Evolutionary conservation across 1,140 invertebrate species (phyloP).

Genomic region (Scaptomyza graminum): DNA sequence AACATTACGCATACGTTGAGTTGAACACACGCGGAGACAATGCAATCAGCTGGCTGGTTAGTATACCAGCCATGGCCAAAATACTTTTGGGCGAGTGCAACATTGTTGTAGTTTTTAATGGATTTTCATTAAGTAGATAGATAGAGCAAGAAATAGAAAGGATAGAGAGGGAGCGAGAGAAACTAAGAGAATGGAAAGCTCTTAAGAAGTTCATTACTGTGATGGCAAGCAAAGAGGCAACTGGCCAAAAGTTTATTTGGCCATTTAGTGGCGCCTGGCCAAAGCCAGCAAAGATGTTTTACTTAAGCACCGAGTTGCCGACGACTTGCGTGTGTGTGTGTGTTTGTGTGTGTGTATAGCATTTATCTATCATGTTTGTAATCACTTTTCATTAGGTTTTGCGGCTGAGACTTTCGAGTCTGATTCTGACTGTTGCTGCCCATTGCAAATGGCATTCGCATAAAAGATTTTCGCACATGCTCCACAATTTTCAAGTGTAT

Average conservation of each 20-base stretch:
- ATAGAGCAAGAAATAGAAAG: background rate
- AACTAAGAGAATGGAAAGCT: slow-evolving; percentile 66
- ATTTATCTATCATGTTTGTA: slow-evolving; percentile 82
- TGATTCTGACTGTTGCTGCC: slow-evolving; percentile 54
- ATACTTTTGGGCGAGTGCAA: slow-evolving; percentile 28
- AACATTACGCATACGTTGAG: slow-evolving; percentile 75
- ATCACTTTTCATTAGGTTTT: slow-evolving; percentile 82
- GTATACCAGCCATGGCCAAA: background rate
- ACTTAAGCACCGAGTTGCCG: slow-evolving; percentile 55
- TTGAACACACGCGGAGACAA: slow-evolving; percentile 52
- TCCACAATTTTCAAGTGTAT: slow-evolving; percentile 77
- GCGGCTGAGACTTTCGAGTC: slow-evolving; percentile 40
- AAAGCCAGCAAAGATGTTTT: slow-evolving; percentile 72
- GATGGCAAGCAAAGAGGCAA: slow-evolving; percentile 59
- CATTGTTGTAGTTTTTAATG: slow-evolving; percentile 80
- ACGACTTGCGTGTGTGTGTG: slow-evolving; percentile 6
- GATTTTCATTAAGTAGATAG: slow-evolving; percentile 73
- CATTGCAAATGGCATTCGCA: slow-evolving; percentile 74
- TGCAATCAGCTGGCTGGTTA: slow-evolving; percentile 26
- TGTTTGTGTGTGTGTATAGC: slow-evolving; percentile 34
- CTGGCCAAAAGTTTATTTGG: slow-evolving; percentile 78
- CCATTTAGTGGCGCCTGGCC: slow-evolving; percentile 65
- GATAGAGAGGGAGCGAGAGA: background rate
- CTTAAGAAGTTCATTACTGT: slow-evolving; percentile 81
- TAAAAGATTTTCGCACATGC: slow-evolving; percentile 82